Evolutionary conservation across 2,888 invertebrate genomes (phyloP).

Genomic region (Shargacucullia verbasci): DNA sequence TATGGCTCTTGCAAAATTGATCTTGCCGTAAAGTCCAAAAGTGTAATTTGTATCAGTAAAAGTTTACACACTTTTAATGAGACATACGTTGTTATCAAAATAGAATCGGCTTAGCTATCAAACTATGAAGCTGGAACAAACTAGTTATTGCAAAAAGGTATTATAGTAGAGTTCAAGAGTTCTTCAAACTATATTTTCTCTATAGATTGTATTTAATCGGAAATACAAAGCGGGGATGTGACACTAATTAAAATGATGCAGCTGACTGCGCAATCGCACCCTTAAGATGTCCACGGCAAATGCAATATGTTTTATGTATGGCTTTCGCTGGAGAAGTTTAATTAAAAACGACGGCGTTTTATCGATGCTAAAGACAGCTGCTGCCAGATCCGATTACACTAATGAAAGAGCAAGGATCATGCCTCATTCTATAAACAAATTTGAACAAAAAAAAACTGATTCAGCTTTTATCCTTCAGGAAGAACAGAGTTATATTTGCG

Average conservation of each 20-base stretch:
- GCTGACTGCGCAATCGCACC: background rate
- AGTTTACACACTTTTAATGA: too few relatives aligned
- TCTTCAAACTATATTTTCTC: too few relatives aligned
- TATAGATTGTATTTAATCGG: too few relatives aligned
- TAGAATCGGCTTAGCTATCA: too few relatives aligned
- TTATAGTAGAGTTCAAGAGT: too few relatives aligned
- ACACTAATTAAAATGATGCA: conserved; percentile 10
- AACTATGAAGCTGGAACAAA: too few relatives aligned
- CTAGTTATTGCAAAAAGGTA: too few relatives aligned
- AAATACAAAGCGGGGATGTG: background rate
- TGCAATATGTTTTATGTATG: conserved; percentile 36
- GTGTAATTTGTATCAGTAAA: too few relatives aligned
- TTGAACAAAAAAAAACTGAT: background rate
- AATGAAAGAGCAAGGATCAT: conserved; percentile 46
- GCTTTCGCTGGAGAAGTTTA: conserved; percentile 63
- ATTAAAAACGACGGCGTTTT: conserved; percentile 65
- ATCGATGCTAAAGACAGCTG: conserved; percentile 65
- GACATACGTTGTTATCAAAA: too few relatives aligned
- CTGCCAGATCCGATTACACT: conserved; percentile 65
- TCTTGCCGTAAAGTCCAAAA: too few relatives aligned
- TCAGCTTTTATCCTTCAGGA: background rate
- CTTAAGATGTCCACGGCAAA: conserved; percentile 1
- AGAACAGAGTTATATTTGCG: too few relatives aligned
- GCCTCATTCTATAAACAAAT: conserved; percentile 12
- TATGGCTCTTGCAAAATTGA: too few relatives aligned